phyloP scores from a whole-genome alignment of 2,113 vertebrate species.

The Pluvialis apricaria region DNA sequence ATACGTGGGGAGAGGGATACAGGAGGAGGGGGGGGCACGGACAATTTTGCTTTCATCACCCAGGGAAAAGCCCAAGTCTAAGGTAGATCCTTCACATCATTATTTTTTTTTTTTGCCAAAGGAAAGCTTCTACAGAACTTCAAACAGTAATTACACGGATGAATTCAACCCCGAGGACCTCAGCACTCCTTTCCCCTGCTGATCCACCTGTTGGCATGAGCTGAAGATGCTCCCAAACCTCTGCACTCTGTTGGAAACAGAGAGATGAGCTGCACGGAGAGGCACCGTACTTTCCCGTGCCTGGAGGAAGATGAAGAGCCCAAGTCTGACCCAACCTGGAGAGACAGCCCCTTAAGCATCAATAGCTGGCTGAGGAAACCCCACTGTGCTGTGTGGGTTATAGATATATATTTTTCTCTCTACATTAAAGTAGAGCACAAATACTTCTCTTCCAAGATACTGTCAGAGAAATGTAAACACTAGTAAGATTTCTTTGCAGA shows the following conservation, averaged over 20 bases:
- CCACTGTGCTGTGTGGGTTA: not conserved
- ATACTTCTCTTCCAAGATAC: not conserved
- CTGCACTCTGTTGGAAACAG: not conserved
- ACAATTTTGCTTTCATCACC: not conserved
- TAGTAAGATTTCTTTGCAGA: not conserved
- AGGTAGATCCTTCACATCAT: rapidly evolving
- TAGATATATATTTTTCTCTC: not conserved
- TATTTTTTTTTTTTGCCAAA: not conserved
- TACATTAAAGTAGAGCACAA: not conserved
- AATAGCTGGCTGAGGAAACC: not conserved
- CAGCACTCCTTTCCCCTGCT: rapidly evolving
- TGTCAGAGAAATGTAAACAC: not conserved
- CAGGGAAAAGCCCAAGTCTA: not conserved
- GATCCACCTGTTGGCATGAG: not conserved
- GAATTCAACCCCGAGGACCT: not conserved
- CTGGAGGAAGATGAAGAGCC: not conserved
- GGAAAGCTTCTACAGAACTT: not conserved
- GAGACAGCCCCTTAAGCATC: not conserved
- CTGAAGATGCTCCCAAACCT: not conserved
- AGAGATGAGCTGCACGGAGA: not conserved
- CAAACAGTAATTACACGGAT: rapidly evolving
- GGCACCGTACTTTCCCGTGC: rapidly evolving
- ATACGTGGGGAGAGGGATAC: rapidly evolving
- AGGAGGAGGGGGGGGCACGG: not conserved
- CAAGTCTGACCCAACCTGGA: not conserved